Conservation (phyloP, 2,888 invertebrate genomes). For the Podabrus alpinus region DNA sequence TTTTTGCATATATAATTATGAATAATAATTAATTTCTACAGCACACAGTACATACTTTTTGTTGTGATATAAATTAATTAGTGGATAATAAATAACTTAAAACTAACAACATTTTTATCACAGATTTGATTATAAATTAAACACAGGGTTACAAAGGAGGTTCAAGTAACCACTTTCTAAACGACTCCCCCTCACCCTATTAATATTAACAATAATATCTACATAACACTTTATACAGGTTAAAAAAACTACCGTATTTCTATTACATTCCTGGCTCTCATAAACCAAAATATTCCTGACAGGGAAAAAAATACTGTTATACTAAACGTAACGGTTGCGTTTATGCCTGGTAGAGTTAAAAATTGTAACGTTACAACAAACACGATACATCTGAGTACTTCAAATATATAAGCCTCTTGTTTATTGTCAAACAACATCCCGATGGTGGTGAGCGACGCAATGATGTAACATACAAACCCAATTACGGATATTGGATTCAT, state of each 20-base stretch:
- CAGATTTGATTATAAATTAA: neutral
- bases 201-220: neutral
- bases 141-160: neutral
- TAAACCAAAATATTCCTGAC: slow-evolving; percentile 67
- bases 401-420: slow-evolving; percentile 64
- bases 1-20: neutral
- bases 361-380: slow-evolving; percentile 59
- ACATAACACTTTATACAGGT: too few relatives aligned
- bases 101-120: neutral
- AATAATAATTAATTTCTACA: neutral
- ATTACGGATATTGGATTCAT: slow-evolving; percentile 64
- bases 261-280: slow-evolving; percentile 63
- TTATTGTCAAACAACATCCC: slow-evolving; percentile 74
- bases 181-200: neutral
- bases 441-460: slow-evolving; percentile 69
- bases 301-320: slow-evolving; percentile 63
- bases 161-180: too few relatives aligned
- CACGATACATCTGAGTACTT: slow-evolving; percentile 68
- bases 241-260: slow-evolving; percentile 56
- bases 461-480: slow-evolving; percentile 65
- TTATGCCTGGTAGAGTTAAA: slow-evolving; percentile 52
- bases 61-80: neutral
- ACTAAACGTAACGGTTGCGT: slow-evolving; percentile 53
- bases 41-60: neutral
- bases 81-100: neutral